These are phyloP conservation scores for Drosophila cognata DNA, from an alignment of 2,888 invertebrate species.

Conservation along the genomic window DNA sequence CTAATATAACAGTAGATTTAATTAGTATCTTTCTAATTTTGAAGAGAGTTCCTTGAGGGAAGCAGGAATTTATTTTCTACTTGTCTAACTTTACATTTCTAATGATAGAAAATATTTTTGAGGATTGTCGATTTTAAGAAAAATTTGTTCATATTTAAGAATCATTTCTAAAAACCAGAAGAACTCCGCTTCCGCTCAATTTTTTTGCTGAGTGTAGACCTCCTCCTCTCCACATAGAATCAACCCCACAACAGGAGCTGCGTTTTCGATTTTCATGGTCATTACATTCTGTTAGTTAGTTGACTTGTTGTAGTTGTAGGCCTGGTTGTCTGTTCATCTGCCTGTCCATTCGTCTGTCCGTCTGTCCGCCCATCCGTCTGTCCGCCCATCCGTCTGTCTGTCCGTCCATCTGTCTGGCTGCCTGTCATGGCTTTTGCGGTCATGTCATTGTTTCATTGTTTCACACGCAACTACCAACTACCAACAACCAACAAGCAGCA, in stretches of 20 bases:
- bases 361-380: slow-evolving; percentile 23
- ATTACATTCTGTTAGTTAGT: slow-evolving; percentile 64
- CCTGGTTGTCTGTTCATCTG: slow-evolving; percentile 16
- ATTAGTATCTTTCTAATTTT: background rate
- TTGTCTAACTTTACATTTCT: background rate
- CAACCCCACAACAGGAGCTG: background rate
- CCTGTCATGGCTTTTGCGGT: slow-evolving; percentile 66
- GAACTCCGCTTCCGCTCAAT: background rate
- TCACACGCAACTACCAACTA: slow-evolving; percentile 71
- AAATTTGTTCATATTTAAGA: background rate
- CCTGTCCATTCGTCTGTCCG: slow-evolving; percentile 15
- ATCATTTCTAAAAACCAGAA: background rate
- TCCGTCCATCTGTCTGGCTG: slow-evolving; percentile 18
- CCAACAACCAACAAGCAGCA: slow-evolving; percentile 1
- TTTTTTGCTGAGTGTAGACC: background rate
- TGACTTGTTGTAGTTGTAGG: slow-evolving; percentile 26
- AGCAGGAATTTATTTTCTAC: background rate
- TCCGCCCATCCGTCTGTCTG: slow-evolving; percentile 12
- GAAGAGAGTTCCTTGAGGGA: background rate
- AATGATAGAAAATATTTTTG: background rate
- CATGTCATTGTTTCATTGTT: slow-evolving; percentile 77
- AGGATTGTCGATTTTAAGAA: background rate
- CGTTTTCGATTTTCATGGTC: slow-evolving; percentile 52
- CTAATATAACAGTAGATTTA: background rate
- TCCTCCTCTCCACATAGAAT: background rate